Evolutionary conservation across 2,113 vertebrate species (phyloP), one percentile per base, ranked within the genome.

Genomic region (Lepidothrix coronata): DNA sequence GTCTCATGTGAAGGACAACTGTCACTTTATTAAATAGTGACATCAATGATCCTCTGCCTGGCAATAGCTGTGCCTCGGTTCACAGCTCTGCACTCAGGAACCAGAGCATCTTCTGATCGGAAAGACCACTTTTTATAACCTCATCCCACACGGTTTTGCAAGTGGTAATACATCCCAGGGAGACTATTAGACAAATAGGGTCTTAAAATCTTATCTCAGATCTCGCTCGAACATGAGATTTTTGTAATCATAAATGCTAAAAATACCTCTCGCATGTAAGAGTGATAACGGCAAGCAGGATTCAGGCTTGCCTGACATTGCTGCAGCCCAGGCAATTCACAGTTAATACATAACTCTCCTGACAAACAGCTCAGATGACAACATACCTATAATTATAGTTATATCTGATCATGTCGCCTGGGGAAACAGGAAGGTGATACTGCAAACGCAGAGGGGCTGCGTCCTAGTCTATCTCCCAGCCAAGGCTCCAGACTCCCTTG

Each of bases 221-320:
- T 94, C 91, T 96, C 79, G 86, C 81, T 93, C 65, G 84, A 89
- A 93, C 87, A 70, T 13, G 73, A 89, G 67, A 86, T 85, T 93
- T 94, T 96, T 91, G 70, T 62, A 95, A 93, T 96, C 93, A 92
- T 95, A 96, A 95, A 86, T 92, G 77, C 70, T 93, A 92, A 95
- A 97, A 94, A 95, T 88, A 95, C 37, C 0, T 0, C 66, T 91
- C 39, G 6, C 46, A 19, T 73, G 10, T 74, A 73, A 63, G 44
- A 76, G 31, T 0, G 3, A 61, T 81, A 72, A 59, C 52, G 37
- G 15, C 54, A 48, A 67, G 57, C 2, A 19, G 52, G n/a, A 89
- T 54, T 44, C 66, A 24, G 58, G 58, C 72, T 95, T 71, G 76
- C 66, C 48, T 82, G 62, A 81, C 61, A 75, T 21, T 78, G 54